These are phyloP conservation scores for Cercopithecus mona DNA, from an alignment of 2,113 vertebrate genomes.

Conservation along the genomic window DNA sequence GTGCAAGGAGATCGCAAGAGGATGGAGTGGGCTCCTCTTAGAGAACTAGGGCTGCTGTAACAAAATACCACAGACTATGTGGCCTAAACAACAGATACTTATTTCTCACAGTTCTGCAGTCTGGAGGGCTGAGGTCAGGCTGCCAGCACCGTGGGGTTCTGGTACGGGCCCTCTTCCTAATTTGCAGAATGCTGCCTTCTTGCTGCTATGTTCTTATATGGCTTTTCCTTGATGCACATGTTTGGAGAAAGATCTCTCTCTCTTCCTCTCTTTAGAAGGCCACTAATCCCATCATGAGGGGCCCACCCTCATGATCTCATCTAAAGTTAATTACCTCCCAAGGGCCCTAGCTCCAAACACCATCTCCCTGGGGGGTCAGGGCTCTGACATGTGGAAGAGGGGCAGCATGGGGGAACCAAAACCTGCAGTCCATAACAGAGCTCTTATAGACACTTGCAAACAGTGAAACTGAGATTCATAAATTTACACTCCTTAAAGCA, in stretches of 20 bases:
- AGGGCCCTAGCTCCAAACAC: neutral
- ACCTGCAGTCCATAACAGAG: neutral
- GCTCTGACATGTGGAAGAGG: neutral
- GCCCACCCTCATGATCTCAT: neutral
- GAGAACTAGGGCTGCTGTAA: neutral
- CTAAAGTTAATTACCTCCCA: neutral
- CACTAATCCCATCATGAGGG: neutral
- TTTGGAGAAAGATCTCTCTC: neutral
- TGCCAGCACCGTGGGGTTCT: accelerated
- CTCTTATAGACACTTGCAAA: neutral
- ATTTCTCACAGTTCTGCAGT: neutral
- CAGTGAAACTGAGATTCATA: neutral
- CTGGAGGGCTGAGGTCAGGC: neutral
- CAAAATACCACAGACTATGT: neutral
- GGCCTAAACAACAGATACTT: neutral
- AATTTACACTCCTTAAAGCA: neutral
- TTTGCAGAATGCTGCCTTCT: neutral
- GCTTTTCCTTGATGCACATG: neutral
- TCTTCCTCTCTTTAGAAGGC: neutral
- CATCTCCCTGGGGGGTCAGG: neutral
- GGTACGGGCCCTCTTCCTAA: neutral
- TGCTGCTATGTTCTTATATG: neutral
- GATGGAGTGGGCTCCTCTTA: neutral
- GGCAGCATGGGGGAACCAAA: neutral
- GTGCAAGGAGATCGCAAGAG: neutral